These are phyloP conservation scores for Phycodurus eques DNA, from an alignment of 2,113 vertebrate species.

Conservation along the genomic window DNA sequence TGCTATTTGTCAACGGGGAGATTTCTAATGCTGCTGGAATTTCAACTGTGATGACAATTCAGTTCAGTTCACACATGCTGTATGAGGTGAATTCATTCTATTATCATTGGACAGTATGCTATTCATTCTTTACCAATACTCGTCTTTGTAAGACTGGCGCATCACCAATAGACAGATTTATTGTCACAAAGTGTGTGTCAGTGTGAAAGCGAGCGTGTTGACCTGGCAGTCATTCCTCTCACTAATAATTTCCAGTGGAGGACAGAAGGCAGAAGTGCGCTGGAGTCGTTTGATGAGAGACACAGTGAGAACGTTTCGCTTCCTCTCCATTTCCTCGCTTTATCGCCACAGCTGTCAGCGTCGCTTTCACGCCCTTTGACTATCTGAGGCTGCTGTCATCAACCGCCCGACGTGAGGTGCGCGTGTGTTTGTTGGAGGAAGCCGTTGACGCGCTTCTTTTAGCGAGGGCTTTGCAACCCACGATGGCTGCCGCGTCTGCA, in stretches of 20 bases:
- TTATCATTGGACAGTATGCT: neutral
- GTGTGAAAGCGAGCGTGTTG: conserved; percentile 31
- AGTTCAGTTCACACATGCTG: neutral
- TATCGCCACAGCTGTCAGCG: conserved; percentile 38
- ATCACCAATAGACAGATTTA: neutral
- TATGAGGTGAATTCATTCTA: neutral
- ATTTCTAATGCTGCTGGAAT: neutral
- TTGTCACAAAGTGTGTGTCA: neutral
- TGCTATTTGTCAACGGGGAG: neutral
- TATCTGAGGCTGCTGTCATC: conserved; percentile 57
- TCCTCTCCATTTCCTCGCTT: conserved; percentile 27
- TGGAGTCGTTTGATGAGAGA: conserved; percentile 50
- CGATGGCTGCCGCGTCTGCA: conserved; percentile 40
- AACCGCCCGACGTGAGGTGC: conserved; percentile 26
- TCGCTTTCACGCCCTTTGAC: conserved; percentile 66
- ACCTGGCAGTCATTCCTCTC: conserved; percentile 39
- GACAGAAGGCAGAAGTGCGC: conserved; percentile 57
- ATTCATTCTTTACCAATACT: neutral
- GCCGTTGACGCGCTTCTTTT: conserved; percentile 63
- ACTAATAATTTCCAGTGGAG: conserved; percentile 56
- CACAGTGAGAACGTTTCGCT: conserved; percentile 49
- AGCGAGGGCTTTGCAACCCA: conserved; percentile 48
- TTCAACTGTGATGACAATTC: neutral
- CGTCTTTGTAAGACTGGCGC: neutral
- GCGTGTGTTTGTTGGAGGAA: conserved; percentile 52